Conservation (phyloP, 2,797 vertebrate genomes). For the Pangasius krempfi region DNA sequence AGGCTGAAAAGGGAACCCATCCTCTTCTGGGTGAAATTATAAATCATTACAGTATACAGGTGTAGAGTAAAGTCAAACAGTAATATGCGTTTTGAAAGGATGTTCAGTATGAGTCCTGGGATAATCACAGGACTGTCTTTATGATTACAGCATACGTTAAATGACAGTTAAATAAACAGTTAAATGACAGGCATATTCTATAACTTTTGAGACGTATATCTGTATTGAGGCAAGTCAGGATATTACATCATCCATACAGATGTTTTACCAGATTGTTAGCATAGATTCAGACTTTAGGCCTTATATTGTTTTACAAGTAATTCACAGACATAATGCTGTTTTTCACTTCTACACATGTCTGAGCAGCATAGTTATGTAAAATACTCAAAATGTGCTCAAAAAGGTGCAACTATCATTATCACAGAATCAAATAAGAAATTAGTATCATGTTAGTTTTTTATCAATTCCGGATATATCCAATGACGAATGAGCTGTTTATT, state of each 20-base stretch:
- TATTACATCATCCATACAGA: slow-evolving; percentile 4
- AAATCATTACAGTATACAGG: neutral
- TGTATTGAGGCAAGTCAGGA: neutral
- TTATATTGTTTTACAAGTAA: neutral
- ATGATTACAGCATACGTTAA: neutral
- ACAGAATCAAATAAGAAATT: neutral
- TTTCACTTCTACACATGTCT: neutral
- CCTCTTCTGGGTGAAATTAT: neutral
- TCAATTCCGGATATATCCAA: neutral
- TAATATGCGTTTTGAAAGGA: neutral
- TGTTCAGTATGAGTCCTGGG: neutral
- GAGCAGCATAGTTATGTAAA: too few relatives aligned
- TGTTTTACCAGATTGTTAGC: neutral
- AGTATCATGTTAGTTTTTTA: neutral
- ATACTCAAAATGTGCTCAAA: too few relatives aligned
- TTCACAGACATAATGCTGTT: too few relatives aligned
- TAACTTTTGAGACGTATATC: neutral
- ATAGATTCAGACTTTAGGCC: neutral
- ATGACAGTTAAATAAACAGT: neutral
- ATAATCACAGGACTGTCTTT: neutral
- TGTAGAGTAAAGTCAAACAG: neutral
- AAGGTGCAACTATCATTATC: neutral
- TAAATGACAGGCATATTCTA: neutral
- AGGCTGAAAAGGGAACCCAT: neutral
- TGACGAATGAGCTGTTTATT: neutral